phyloP scores from a whole-genome alignment of 2,113 vertebrate species.

The Neotragus pygmaeus region DNA sequence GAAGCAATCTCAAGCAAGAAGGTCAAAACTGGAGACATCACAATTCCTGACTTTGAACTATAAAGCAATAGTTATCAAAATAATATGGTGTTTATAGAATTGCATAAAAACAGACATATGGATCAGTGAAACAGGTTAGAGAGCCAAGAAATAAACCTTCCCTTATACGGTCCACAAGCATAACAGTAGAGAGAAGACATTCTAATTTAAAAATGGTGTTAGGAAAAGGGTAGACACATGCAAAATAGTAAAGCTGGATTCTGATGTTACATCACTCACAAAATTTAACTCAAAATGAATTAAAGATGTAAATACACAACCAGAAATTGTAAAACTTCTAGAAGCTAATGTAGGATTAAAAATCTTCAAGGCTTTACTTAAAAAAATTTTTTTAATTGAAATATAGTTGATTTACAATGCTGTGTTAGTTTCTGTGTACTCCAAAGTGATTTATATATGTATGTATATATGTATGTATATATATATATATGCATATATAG shows the following conservation, averaged over 20 bases:
- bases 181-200: neutral
- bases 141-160: neutral
- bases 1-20: neutral
- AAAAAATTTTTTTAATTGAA: neutral
- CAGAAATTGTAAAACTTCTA: neutral
- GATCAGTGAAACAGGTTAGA: neutral
- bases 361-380: neutral
- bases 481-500: no score
- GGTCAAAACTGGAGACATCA: neutral
- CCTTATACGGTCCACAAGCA: neutral
- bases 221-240: neutral
- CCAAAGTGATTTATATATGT: neutral
- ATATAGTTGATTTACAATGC: neutral
- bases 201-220: neutral
- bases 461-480: rapidly evolving
- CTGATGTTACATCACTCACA: neutral
- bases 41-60: neutral
- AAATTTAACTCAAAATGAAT: neutral
- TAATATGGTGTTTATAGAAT: neutral
- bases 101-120: neutral
- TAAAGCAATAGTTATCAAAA: neutral
- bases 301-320: neutral
- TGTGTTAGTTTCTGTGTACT: neutral
- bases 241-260: neutral
- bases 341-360: neutral